phyloP scores from a whole-genome alignment of 2,888 invertebrate genomes.

The Cryptophagus acutangulus region DNA sequence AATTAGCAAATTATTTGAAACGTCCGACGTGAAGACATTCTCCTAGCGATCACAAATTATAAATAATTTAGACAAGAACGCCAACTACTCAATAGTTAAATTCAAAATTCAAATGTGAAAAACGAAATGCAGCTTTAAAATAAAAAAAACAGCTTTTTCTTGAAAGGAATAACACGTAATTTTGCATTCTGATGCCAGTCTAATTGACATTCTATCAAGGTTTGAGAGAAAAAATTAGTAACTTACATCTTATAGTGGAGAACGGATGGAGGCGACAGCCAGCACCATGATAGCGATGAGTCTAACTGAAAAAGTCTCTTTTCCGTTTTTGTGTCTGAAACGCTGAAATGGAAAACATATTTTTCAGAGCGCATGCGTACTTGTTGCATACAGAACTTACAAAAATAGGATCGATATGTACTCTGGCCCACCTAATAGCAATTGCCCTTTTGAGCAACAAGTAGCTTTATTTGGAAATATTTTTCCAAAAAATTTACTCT shows the following conservation, averaged over 20 bases:
- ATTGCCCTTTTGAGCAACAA: slow-evolving; percentile 31
- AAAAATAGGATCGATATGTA: slow-evolving; percentile 34
- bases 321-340: slow-evolving; percentile 29
- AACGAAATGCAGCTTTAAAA: no score
- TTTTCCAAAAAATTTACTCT: slow-evolving; percentile 1
- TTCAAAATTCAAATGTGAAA: no score
- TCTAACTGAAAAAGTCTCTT: slow-evolving; percentile 29
- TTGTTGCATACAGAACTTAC: slow-evolving; percentile 35
- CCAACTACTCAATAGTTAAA: no score
- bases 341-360: slow-evolving; percentile 28
- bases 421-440: slow-evolving; percentile 29
- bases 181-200: no score
- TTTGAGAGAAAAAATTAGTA: no score
- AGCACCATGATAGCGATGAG: slow-evolving; percentile 5
- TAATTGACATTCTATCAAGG: no score
- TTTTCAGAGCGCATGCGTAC: slow-evolving; percentile 32
- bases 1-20: no score
- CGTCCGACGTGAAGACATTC: no score
- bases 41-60: no score
- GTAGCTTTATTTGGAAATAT: slow-evolving; percentile 12
- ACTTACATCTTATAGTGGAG: slow-evolving; percentile 6
- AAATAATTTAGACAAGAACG: no score
- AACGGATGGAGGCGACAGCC: background rate
- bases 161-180: no score
- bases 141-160: no score